Conservation (phyloP, 2,888 invertebrate genomes). For the Cancer borealis region DNA sequence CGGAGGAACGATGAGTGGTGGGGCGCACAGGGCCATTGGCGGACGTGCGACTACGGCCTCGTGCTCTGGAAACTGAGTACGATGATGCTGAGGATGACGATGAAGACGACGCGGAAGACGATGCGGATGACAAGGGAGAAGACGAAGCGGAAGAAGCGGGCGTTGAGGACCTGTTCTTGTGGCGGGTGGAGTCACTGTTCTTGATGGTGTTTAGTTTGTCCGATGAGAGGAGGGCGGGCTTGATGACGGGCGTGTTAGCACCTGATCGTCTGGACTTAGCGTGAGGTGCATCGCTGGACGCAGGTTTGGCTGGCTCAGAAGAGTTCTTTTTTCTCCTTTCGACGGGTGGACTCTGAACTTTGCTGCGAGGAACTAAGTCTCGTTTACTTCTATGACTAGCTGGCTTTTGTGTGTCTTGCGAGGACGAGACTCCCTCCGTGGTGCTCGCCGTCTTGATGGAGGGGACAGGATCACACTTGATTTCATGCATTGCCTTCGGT, state of each 20-base stretch:
- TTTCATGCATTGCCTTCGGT: background rate
- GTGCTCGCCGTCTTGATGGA: background rate
- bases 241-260: constrained; percentile 56
- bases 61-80: background rate
- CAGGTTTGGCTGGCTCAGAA: background rate
- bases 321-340: background rate
- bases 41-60: constrained; percentile 43
- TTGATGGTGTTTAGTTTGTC: constrained; percentile 59
- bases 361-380: constrained; percentile 10
- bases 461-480: background rate
- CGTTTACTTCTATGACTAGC: constrained; percentile 54
- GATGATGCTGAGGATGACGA: constrained; percentile 57
- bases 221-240: constrained; percentile 65
- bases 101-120: constrained; percentile 61
- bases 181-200: constrained; percentile 13
- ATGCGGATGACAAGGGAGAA: constrained; percentile 47
- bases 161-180: constrained; percentile 33
- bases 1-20: constrained; percentile 53
- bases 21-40: constrained; percentile 64
- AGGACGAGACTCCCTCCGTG: background rate
- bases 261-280: constrained; percentile 44
- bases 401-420: constrained; percentile 6
- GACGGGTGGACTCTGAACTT: background rate
- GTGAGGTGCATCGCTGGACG: background rate
- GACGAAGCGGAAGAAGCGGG: constrained; percentile 39